A percentile compares a stretch with the other conserved stretches of the same genome.
Evolutionary conservation across 2,797 vertebrate species (phyloP).

Genomic region (Lophotriccus pileatus): DNA sequence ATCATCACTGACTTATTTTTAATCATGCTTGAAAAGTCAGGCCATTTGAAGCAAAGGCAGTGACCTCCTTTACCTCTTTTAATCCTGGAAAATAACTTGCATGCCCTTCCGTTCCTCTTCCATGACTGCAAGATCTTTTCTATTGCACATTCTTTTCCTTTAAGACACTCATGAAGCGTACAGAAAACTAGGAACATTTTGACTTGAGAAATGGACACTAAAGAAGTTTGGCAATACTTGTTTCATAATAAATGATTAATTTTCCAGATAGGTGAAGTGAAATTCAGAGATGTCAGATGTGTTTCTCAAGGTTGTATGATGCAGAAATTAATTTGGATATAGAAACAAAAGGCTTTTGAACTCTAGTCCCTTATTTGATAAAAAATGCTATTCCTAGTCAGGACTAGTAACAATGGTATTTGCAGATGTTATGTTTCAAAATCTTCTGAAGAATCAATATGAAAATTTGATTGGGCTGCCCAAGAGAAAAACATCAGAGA

Average conservation of each 20-base stretch:
- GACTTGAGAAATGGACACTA: background rate
- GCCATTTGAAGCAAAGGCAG: background rate
- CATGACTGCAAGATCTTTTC: background rate
- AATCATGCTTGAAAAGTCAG: conserved; percentile 31
- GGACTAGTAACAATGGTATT: background rate
- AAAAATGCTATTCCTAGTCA: background rate
- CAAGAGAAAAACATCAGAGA: background rate
- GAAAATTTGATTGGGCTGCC: background rate
- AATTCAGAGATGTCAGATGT: background rate
- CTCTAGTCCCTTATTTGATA: background rate
- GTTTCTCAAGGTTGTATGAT: background rate
- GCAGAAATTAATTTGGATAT: background rate
- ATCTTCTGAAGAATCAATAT: background rate
- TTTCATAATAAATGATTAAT: background rate
- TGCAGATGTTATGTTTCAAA: background rate
- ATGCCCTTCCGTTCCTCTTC: conserved; percentile 8
- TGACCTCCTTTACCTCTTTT: conserved; percentile 33
- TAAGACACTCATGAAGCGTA: background rate
- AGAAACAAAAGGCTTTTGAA: background rate
- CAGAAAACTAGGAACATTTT: background rate
- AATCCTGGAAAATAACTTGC: conserved; percentile 19
- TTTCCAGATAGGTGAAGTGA: background rate
- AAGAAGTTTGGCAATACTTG: background rate
- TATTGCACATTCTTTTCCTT: conserved; percentile 8
- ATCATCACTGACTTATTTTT: conserved; percentile 20